Evolutionary conservation across 2,888 invertebrate species (phyloP).

Genomic region (Buathra laborator): DNA sequence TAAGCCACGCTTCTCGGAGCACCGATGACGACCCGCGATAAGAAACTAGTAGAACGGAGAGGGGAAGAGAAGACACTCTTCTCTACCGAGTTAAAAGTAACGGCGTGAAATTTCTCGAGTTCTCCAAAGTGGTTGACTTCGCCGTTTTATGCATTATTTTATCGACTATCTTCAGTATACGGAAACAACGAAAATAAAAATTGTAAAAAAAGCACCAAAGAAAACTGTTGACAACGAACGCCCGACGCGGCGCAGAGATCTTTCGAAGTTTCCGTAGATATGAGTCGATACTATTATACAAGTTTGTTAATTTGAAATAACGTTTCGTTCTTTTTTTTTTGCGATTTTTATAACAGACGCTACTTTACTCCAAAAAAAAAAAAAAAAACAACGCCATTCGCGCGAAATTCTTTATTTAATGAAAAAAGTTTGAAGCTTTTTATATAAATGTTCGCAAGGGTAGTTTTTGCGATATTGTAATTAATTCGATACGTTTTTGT

Average conservation of each 20-base stretch:
- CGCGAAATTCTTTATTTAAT: too few relatives aligned
- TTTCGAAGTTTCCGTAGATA: too few relatives aligned
- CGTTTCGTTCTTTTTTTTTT: not conserved
- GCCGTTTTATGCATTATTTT: constrained; percentile 14
- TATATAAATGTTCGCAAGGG: too few relatives aligned
- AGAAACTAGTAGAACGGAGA: constrained; percentile 58
- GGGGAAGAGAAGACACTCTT: not conserved
- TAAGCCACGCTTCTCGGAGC: constrained; percentile 59
- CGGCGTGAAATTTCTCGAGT: constrained; percentile 67
- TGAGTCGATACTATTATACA: too few relatives aligned
- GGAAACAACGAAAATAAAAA: not conserved
- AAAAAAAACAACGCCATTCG: too few relatives aligned
- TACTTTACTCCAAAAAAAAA: too few relatives aligned
- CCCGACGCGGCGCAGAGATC: too few relatives aligned
- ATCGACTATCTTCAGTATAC: not conserved
- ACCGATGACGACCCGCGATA: constrained; percentile 51
- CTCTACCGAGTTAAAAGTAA: constrained; percentile 48
- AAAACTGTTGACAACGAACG: constrained; percentile 5
- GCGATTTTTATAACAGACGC: not conserved
- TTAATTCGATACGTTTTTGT: not conserved
- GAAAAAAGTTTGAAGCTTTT: too few relatives aligned
- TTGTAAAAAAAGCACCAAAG: not conserved
- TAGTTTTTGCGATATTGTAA: not conserved
- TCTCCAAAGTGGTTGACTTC: constrained; percentile 16
- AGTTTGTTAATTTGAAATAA: not conserved